phyloP scores from a whole-genome alignment of 2,113 vertebrate species.

The Petrocephalus zakoni region DNA sequence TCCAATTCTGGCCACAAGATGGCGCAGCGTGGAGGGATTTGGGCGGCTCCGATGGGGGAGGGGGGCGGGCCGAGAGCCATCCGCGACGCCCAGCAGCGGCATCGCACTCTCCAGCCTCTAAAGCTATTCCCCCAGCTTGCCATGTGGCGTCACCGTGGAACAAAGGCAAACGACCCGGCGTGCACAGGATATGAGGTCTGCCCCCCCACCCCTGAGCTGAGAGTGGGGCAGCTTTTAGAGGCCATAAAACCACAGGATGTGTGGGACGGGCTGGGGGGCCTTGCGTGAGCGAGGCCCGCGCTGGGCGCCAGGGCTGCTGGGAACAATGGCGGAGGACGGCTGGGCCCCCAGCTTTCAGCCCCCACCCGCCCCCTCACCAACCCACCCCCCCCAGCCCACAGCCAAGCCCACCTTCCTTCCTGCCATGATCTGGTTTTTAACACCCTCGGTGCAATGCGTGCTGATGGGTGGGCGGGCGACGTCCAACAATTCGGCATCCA shows the following conservation, averaged over 20 bases:
- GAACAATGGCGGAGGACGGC: constrained; percentile 35
- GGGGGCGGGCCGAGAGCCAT: constrained; percentile 19
- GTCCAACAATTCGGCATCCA: constrained; percentile 65
- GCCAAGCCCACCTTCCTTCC: constrained; percentile 60
- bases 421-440: constrained; percentile 64
- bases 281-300: constrained; percentile 39
- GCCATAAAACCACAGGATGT: constrained; percentile 60
- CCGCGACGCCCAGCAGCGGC: not conserved
- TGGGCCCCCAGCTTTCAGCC: constrained; percentile 54
- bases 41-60: constrained; percentile 28
- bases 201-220: constrained; percentile 33
- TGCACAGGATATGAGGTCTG: constrained; percentile 37
- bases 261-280: constrained; percentile 38
- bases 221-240: constrained; percentile 49
- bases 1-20: constrained; percentile 57
- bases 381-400: not conserved
- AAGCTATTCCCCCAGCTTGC: constrained; percentile 9
- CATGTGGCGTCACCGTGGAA: constrained; percentile 38
- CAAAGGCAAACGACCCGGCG: constrained; percentile 40
- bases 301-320: constrained; percentile 38
- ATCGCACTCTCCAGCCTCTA: not conserved
- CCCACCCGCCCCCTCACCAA: constrained; percentile 44
- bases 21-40: constrained; percentile 64
- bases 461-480: constrained; percentile 42
- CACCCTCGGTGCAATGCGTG: constrained; percentile 55